These are phyloP conservation scores for Gallinago media DNA, from an alignment of 2,113 vertebrate genomes.

Conservation along the genomic window DNA sequence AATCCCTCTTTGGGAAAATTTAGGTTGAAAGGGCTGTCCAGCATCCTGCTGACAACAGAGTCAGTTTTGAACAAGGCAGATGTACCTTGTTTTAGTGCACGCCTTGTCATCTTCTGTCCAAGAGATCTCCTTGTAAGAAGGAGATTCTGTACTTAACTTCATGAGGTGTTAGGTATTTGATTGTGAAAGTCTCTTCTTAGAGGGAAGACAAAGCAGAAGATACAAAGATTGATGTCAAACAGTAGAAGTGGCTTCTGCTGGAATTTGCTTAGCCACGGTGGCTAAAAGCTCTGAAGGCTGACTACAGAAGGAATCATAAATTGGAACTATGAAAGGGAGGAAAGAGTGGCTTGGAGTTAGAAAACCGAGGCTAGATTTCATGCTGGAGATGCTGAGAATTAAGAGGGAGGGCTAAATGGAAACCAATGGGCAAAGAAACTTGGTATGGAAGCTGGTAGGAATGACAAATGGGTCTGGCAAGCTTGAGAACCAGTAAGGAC, in stretches of 20 bases:
- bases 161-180: neutral
- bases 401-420: neutral
- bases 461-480: neutral
- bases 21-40: neutral
- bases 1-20: constrained; percentile 4
- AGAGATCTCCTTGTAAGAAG: neutral
- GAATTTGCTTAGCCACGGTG: neutral
- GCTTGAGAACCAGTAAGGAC: neutral
- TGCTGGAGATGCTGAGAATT: neutral
- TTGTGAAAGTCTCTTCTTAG: neutral
- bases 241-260: neutral
- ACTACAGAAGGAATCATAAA: neutral
- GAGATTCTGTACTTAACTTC: neutral
- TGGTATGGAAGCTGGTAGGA: neutral
- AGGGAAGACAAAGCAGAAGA: neutral
- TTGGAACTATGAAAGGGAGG: neutral
- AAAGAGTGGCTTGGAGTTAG: neutral
- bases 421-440: neutral
- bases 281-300: neutral
- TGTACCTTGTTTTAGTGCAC: neutral
- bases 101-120: neutral
- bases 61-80: neutral
- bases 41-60: neutral
- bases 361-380: neutral
- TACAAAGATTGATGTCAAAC: neutral